Evolutionary conservation across 2,888 invertebrate species (phyloP).

Genomic region (Temnothorax rugatulus): DNA sequence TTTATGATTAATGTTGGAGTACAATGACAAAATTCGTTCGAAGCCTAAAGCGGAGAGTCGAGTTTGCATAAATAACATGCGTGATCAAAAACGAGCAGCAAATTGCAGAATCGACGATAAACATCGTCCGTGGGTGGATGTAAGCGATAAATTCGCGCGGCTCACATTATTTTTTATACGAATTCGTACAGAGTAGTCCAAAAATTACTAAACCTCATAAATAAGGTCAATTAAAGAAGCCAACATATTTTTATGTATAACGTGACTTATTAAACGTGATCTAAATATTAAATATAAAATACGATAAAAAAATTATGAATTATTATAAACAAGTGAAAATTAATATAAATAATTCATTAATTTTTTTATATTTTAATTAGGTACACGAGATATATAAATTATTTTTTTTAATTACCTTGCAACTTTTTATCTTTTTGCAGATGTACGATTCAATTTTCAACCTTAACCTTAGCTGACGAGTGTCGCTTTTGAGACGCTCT

Average conservation of each 20-base stretch:
- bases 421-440: not conserved
- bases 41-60: not conserved
- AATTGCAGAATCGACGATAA: conserved; percentile 34
- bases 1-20: conserved; percentile 54
- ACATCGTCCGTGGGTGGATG: conserved; percentile 39
- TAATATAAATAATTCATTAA: not conserved
- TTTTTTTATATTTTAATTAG: not conserved
- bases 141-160: conserved; percentile 45
- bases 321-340: not conserved
- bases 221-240: not conserved
- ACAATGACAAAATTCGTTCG: conserved; percentile 44
- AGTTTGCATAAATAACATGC: conserved; percentile 51
- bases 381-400: not conserved
- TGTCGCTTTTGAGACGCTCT: not conserved
- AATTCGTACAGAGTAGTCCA: not conserved
- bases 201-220: not conserved
- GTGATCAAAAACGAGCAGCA: conserved; percentile 29
- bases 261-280: not conserved
- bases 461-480: not conserved
- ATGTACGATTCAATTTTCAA: conserved; percentile 2
- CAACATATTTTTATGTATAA: not conserved
- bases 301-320: not conserved
- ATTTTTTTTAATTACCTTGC: not conserved
- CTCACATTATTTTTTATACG: conserved; percentile 38
- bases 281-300: not conserved